Conservation (phyloP, 2,888 invertebrate genomes). For the Ornithoptera priamus region DNA sequence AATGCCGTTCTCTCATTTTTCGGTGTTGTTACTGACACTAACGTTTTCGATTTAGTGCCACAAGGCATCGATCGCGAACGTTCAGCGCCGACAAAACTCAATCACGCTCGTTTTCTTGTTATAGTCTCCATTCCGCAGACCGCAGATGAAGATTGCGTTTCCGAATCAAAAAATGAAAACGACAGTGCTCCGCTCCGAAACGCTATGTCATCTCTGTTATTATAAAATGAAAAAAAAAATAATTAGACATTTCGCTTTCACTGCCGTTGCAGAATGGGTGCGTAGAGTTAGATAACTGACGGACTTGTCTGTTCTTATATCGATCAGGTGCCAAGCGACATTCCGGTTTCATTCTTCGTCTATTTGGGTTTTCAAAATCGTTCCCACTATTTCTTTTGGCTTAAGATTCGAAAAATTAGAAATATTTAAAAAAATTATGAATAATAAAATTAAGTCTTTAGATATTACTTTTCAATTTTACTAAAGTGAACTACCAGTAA, state of each 20-base stretch:
- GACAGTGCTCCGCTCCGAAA: slow-evolving; percentile 37
- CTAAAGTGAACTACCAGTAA: no score
- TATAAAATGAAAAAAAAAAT: slow-evolving; percentile 53
- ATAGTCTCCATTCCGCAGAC: slow-evolving; percentile 51
- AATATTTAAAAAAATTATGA: no score
- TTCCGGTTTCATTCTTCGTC: slow-evolving; percentile 57
- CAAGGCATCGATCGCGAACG: slow-evolving; percentile 37
- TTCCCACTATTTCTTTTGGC: slow-evolving; percentile 7
- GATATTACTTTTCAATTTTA: no score
- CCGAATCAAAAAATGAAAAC: slow-evolving; percentile 36
- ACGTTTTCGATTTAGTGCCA: slow-evolving; percentile 40
- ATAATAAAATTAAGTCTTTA: no score
- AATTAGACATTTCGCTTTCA: slow-evolving; percentile 76
- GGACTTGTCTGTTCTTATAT: slow-evolving; percentile 60
- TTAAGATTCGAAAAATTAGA: no score
- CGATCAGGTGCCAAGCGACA: slow-evolving; percentile 59
- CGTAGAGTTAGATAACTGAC: slow-evolving; percentile 68
- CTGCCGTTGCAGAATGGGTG: slow-evolving; percentile 58
- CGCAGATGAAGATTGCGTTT: slow-evolving; percentile 49
- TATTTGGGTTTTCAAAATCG: slow-evolving; percentile 34
- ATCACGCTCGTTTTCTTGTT: slow-evolving; percentile 54
- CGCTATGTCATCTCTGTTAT: slow-evolving; percentile 71
- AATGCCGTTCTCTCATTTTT: slow-evolving; percentile 34
- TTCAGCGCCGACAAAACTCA: slow-evolving; percentile 46
- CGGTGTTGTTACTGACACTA: slow-evolving; percentile 34